Evolutionary conservation across 2,888 invertebrate species (phyloP), one percentile per base, ranked within the genome.

Genomic region (Lepidocyrtoides sp.): DNA sequence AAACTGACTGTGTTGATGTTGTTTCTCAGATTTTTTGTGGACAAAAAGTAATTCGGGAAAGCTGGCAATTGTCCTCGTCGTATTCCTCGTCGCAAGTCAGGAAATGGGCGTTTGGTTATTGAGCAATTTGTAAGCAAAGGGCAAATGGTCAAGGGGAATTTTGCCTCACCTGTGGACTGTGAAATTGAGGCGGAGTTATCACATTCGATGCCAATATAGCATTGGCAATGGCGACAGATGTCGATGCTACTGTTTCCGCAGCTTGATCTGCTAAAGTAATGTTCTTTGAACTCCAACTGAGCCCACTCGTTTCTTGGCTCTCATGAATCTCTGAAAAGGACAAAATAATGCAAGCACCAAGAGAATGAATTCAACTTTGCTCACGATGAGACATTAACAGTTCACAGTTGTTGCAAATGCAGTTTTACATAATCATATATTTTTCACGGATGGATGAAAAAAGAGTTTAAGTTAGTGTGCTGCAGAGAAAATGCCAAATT

Each of bases 141-240:
- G n/a, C n/a, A n/a, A n/a, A n/a, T n/a, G n/a, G n/a, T n/a, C n/a
- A n/a, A n/a, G n/a, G n/a, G n/a, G n/a, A n/a, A n/a, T n/a, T n/a
- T n/a, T n/a, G n/a, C n/a, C n/a, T n/a, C n/a, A n/a, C n/a, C n/a
- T n/a, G n/a, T n/a, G 94, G 94, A 88, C 93, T 93, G 57, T 92
- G 92, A 57, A 94, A 92, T 66, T 94, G 89, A 10, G 93, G 93
- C 36, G 89, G 89, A 63, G 41, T 75, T 72, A 89, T 66, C 23
- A 89, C 29, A 14, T 54, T 69, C 32, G 57, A 1, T 3, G 72
- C 20, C 2, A 72, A 14, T 2, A 79, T 26, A n/a, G 48, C 57
- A 57, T 54, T 81, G 36, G 57, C 41, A 29, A 57, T 17, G 23
- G 57, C 54, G 32, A 23, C 57, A n/a, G 48, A 26, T n/a, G 75